These are phyloP conservation scores for Anodontia alba DNA, from an alignment of 2,888 invertebrate species.

Conservation along the genomic window DNA sequence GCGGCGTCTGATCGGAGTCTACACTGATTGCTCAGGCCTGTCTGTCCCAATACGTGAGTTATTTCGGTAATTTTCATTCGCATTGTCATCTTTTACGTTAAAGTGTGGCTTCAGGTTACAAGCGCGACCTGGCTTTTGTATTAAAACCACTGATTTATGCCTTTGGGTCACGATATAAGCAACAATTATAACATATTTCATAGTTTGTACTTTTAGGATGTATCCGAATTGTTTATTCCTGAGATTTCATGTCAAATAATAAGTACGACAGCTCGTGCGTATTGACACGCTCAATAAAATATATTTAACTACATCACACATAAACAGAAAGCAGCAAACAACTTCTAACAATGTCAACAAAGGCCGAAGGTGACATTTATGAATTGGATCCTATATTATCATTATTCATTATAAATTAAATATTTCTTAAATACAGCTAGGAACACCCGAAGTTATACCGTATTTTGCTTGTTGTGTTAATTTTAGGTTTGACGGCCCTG, in stretches of 20 bases:
- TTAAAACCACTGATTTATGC: constrained; percentile 35
- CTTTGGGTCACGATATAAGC: constrained; percentile 31
- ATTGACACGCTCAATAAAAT: not conserved
- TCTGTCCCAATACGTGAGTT: not conserved
- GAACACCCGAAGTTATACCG: too few relatives aligned
- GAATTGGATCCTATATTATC: too few relatives aligned
- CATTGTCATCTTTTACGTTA: not conserved
- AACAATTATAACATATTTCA: not conserved
- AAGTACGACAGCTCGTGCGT: not conserved
- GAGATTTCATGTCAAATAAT: not conserved
- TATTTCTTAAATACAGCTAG: too few relatives aligned
- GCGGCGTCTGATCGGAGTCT: too few relatives aligned
- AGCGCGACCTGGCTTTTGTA: constrained; percentile 12
- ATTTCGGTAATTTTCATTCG: not conserved
- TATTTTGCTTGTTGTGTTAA: too few relatives aligned
- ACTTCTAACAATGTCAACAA: not conserved
- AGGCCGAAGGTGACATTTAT: constrained; percentile 5
- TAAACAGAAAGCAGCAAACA: not conserved
- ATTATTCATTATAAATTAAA: too few relatives aligned
- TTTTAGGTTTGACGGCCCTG: too few relatives aligned
- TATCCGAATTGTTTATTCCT: not conserved
- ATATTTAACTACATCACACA: not conserved
- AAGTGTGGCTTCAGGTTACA: not conserved
- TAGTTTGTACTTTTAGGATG: not conserved
- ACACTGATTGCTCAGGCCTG: too few relatives aligned